Conservation (phyloP, 2,797 vertebrate genomes). For the Pseudomugil tenellus region DNA sequence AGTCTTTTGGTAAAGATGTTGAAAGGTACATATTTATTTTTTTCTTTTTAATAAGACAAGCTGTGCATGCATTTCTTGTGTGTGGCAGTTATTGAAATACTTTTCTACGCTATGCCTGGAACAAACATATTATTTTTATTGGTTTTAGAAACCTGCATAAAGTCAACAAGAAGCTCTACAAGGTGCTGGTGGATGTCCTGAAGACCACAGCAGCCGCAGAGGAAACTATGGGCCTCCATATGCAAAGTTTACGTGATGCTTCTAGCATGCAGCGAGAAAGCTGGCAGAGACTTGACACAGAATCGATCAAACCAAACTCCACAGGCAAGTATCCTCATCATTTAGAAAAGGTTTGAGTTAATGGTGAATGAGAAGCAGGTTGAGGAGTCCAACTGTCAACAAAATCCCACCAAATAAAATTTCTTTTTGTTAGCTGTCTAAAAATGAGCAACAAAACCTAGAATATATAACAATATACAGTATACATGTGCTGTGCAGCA, state of each 20-base stretch:
- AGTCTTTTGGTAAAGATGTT: conserved; percentile 67
- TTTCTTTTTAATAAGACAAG: background rate
- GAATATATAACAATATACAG: background rate
- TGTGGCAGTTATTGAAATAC: background rate
- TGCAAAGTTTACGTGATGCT: conserved; percentile 85
- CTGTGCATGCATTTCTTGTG: background rate
- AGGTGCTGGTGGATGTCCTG: conserved; percentile 90
- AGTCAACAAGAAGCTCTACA: conserved; percentile 88
- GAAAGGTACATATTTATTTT: conserved; percentile 84
- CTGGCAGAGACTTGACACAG: conserved; percentile 73
- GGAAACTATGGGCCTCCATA: conserved; percentile 91
- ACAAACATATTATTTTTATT: background rate
- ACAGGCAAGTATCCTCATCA: conserved; percentile 61
- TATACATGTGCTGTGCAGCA: background rate
- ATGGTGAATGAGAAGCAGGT: background rate
- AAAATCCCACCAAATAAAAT: background rate
- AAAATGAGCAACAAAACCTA: background rate
- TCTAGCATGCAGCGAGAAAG: conserved; percentile 69
- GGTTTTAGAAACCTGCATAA: conserved; percentile 79
- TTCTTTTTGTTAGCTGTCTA: too few relatives aligned
- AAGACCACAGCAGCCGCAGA: conserved; percentile 93
- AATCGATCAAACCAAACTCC: conserved; percentile 58
- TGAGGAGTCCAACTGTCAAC: background rate
- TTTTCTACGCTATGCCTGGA: background rate
- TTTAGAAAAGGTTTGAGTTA: background rate